Percentiles rank a stretch among this genome's conserved stretches.
phyloP scores from a whole-genome alignment of 2,888 invertebrate genomes.

The Drosophila mercatorum region DNA sequence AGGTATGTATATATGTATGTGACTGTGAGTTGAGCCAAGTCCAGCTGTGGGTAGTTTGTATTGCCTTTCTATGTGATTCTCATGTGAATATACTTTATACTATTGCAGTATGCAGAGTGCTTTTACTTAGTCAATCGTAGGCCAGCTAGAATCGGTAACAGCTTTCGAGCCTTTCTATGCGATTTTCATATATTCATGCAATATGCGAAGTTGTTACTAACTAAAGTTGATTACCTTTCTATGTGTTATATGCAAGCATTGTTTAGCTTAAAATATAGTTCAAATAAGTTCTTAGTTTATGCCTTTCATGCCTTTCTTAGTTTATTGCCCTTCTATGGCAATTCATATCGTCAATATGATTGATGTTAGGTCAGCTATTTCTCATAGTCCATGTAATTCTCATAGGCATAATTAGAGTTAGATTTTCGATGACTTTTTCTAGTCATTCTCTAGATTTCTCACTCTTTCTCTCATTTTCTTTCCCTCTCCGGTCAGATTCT shows the following conservation, averaged over 20 bases:
- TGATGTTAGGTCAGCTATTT: not conserved
- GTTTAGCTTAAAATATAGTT: not conserved
- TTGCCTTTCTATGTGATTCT: not conserved
- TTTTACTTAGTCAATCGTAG: too few species aligned
- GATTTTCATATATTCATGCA: not conserved
- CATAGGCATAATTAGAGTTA: too few species aligned
- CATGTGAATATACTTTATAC: not conserved
- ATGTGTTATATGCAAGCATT: not conserved
- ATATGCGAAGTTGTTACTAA: not conserved
- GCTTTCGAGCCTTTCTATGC: not conserved
- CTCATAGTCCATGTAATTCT: too few species aligned
- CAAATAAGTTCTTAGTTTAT: too few species aligned
- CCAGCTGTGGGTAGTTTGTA: not conserved
- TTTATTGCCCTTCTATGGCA: not conserved
- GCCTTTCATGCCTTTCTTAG: too few species aligned
- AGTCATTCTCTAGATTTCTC: too few species aligned
- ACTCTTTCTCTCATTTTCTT: too few species aligned
- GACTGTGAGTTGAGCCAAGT: not conserved
- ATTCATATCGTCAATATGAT: not conserved
- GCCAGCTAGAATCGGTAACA: too few species aligned
- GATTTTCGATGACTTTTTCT: too few species aligned
- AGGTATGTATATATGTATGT: not conserved
- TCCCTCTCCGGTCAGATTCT: not conserved
- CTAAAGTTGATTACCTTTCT: not conserved
- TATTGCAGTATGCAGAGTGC: too few species aligned